Percentiles rank a stretch among this genome's conserved stretches.
Evolutionary conservation across 2,113 vertebrate species (phyloP).

Genomic region (Australoheros scitulus): DNA sequence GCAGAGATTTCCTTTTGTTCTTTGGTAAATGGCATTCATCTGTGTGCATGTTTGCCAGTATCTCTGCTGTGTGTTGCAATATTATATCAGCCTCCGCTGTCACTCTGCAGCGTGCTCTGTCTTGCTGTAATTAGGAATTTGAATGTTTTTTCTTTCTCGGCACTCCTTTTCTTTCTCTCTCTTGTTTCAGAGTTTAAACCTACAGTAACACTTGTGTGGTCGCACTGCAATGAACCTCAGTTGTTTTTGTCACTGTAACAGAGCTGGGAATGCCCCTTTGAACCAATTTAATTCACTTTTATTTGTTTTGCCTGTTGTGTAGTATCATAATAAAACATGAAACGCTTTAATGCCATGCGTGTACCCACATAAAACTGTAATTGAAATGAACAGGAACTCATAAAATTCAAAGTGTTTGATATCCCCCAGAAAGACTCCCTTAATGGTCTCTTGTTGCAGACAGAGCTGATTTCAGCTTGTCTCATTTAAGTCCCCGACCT

Average conservation of each 20-base stretch:
- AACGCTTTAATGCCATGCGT: slow-evolving; percentile 5
- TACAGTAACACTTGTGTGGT: slow-evolving; percentile 31
- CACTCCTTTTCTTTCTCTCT: slow-evolving; percentile 6
- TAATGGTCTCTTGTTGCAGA: background rate
- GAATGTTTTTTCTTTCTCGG: background rate
- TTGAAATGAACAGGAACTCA: slow-evolving; percentile 33
- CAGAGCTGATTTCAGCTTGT: background rate
- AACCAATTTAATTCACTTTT: slow-evolving; percentile 21
- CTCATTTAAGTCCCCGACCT: slow-evolving; percentile 8
- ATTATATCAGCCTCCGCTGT: background rate
- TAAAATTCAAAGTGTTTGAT: slow-evolving; percentile 23
- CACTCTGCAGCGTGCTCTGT: background rate
- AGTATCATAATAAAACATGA: slow-evolving; percentile 8
- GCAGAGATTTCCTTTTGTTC: background rate
- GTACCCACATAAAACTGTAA: slow-evolving; percentile 8
- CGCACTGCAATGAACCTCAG: slow-evolving; percentile 23
- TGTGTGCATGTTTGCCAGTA: background rate
- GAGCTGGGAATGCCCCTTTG: slow-evolving; percentile 6
- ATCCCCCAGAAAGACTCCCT: background rate
- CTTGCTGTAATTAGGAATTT: slow-evolving; percentile 17
- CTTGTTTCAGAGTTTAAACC: background rate
- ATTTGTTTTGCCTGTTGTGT: slow-evolving; percentile 18
- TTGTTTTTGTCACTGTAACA: background rate
- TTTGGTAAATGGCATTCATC: background rate
- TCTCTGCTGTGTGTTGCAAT: background rate